phyloP scores from a whole-genome alignment of 2,888 invertebrate genomes.

The Lamproptera curius region DNA sequence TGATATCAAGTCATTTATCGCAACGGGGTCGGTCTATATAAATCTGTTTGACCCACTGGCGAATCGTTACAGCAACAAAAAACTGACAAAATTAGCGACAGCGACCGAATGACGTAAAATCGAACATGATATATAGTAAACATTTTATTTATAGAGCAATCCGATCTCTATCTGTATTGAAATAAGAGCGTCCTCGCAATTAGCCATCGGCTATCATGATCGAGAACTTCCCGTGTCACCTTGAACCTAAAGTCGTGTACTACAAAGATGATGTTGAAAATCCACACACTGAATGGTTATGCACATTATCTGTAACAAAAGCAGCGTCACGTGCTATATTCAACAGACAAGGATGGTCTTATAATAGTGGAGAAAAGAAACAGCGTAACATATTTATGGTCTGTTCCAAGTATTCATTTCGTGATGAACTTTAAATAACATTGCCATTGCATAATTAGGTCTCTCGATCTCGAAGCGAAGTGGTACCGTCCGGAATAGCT shows the following conservation, averaged over 20 bases:
- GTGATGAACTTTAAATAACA: background rate
- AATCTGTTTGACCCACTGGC: constrained; percentile 5
- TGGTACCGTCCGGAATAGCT: too few relatives aligned
- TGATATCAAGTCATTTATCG: background rate
- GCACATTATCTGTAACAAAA: constrained; percentile 6
- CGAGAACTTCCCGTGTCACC: background rate
- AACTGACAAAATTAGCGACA: constrained; percentile 1
- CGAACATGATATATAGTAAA: background rate
- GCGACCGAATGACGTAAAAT: constrained; percentile 6
- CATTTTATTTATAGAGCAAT: background rate
- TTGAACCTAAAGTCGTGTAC: constrained; percentile 1
- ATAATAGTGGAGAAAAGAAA: background rate
- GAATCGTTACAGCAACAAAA: background rate
- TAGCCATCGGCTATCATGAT: background rate
- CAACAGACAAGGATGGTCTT: constrained; percentile 2
- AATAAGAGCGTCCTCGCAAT: background rate
- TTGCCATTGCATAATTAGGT: background rate
- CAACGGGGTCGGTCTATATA: constrained; percentile 3
- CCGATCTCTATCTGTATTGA: background rate
- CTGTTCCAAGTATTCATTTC: background rate
- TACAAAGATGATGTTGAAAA: constrained; percentile 1
- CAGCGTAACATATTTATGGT: background rate
- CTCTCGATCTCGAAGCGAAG: background rate
- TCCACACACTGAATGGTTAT: constrained; percentile 4
- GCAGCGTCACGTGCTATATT: constrained; percentile 12